Percentiles rank a stretch among this genome's conserved stretches.
Conservation (phyloP, 2,113 vertebrate species). For the Noturus placidus region DNA sequence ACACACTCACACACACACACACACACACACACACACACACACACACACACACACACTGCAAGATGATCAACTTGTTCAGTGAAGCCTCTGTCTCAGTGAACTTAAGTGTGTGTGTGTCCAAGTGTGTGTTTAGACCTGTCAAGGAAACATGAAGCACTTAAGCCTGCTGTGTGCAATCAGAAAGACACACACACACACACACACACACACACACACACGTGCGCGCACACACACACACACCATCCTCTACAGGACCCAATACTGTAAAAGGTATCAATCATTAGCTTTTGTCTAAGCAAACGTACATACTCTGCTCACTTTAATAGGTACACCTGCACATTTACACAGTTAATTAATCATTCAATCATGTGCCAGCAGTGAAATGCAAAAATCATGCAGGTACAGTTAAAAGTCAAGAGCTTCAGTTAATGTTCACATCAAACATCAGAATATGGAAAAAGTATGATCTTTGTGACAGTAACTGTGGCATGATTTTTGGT, state of each 20-base stretch:
- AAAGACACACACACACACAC: constrained; percentile 43
- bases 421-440: no score
- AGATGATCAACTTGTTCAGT: constrained; percentile 26
- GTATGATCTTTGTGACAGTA: no score
- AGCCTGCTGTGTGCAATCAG: constrained; percentile 13
- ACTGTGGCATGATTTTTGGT: no score
- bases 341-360: neutral
- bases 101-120: constrained; percentile 46
- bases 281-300: constrained; percentile 6
- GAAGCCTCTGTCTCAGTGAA: constrained; percentile 27
- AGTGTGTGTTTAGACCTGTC: constrained; percentile 2
- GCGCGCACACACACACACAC: neutral
- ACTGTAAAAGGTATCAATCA: constrained; percentile 66
- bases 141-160: constrained; percentile 41
- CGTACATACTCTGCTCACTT: neutral
- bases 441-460: no score
- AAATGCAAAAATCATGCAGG: neutral
- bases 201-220: constrained; percentile 8
- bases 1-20: neutral
- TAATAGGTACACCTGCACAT: neutral
- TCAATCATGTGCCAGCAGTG: neutral
- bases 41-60: neutral
- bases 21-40: constrained; percentile 15
- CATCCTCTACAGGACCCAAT: constrained; percentile 66
- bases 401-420: no score